phyloP scores from a whole-genome alignment of 2,888 invertebrate species.

The Cephus nigrinus region DNA sequence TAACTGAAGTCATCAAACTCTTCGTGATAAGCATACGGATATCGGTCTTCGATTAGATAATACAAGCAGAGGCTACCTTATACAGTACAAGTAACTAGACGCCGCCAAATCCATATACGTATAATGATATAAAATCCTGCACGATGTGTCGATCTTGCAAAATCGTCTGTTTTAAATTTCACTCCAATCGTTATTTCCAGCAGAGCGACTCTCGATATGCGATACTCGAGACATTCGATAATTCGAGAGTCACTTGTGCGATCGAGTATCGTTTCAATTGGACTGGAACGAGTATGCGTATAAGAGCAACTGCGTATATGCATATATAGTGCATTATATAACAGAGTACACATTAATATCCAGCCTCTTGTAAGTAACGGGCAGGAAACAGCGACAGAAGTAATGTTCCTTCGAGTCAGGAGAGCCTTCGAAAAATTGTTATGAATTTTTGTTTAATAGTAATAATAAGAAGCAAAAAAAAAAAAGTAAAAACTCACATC shows the following conservation, averaged over 20 bases:
- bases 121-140: background rate
- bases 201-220: background rate
- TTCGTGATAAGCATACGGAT: background rate
- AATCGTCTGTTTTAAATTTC: background rate
- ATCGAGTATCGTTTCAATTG: background rate
- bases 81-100: background rate
- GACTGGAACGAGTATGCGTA: background rate
- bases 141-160: background rate
- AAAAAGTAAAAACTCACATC: constrained; percentile 71
- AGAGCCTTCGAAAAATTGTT: background rate
- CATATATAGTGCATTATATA: background rate
- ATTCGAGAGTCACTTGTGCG: background rate
- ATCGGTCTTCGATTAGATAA: background rate
- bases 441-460: too few species aligned
- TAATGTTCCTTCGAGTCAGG: background rate
- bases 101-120: background rate
- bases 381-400: background rate
- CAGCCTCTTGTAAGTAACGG: background rate
- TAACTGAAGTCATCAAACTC: background rate
- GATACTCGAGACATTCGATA: background rate
- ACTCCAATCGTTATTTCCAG: background rate
- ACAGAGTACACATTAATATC: too few species aligned
- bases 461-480: too few species aligned
- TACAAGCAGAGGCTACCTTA: background rate
- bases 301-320: background rate